A percentile compares a stretch with the other conserved stretches of the same genome.
Conservation (phyloP, 2,797 vertebrate genomes). For the Protonibea diacanthus region DNA sequence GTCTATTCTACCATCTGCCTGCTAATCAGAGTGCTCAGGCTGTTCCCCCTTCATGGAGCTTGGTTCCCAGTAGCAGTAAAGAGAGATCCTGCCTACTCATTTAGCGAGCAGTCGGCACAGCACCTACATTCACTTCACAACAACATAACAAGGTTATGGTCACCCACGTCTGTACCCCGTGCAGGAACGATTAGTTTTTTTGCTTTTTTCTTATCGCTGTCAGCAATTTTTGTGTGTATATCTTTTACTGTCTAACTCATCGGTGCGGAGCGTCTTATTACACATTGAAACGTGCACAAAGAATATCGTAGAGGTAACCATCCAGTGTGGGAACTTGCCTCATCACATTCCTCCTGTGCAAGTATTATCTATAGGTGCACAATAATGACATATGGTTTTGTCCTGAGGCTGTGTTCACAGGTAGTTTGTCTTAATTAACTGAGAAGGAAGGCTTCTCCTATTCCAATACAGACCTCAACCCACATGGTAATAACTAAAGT, state of each 20-base stretch:
- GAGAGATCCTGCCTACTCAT: constrained; percentile 47
- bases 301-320: constrained; percentile 17
- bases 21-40: constrained; percentile 55
- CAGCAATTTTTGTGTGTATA: not conserved
- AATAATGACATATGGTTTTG: constrained; percentile 24
- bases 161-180: constrained; percentile 7
- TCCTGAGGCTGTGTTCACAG: constrained; percentile 16
- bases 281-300: constrained; percentile 7
- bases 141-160: constrained; percentile 45
- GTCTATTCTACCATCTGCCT: constrained; percentile 57
- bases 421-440: constrained; percentile 51
- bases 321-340: constrained; percentile 4
- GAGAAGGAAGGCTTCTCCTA: not conserved
- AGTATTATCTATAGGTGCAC: constrained; percentile 4
- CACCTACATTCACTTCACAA: constrained; percentile 34
- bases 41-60: constrained; percentile 32
- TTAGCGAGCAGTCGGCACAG: constrained; percentile 43
- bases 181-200: constrained; percentile 13
- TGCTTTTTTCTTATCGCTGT: not conserved
- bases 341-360: not conserved
- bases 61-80: constrained; percentile 14
- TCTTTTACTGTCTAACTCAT: not conserved
- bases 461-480: not conserved
- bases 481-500: constrained; percentile 10
- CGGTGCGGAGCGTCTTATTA: constrained; percentile 8